phyloP scores from a whole-genome alignment of 2,113 vertebrate genomes.

The Lophochroa leadbeateri region DNA sequence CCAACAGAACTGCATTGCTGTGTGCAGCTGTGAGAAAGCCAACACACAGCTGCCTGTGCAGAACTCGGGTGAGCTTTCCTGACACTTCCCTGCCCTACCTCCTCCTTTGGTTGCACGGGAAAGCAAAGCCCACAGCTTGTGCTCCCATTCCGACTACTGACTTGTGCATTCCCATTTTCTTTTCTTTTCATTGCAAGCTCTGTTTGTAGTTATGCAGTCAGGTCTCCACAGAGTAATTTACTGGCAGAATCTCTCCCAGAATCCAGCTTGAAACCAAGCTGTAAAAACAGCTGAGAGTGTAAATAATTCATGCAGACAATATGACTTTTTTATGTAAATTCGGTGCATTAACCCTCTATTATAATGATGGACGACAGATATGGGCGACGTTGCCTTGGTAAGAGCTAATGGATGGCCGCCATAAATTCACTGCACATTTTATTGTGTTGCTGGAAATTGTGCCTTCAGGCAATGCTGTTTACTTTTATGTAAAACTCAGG shows the following conservation, averaged over 20 bases:
- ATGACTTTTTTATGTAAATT: conserved; percentile 99
- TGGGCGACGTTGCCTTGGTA: conserved; percentile 99
- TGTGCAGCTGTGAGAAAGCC: not conserved
- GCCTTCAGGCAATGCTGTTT: conserved; percentile 99
- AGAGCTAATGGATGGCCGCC: conserved; percentile 99
- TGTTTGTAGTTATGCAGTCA: conserved; percentile 76
- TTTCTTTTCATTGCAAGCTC: conserved; percentile 72
- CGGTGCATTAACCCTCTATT: conserved; percentile 99
- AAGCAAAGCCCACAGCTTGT: not conserved
- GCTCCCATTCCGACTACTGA: not conserved
- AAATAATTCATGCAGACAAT: conserved; percentile 99
- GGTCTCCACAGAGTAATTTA: conserved; percentile 92
- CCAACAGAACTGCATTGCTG: not conserved
- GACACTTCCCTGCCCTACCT: not conserved
- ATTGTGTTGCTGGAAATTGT: conserved; percentile 99
- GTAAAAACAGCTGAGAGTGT: conserved; percentile 99
- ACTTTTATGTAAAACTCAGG: conserved; percentile 99
- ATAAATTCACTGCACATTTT: conserved; percentile 99
- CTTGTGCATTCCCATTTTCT: conserved; percentile 64
- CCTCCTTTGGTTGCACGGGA: not conserved
- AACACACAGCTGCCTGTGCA: not conserved
- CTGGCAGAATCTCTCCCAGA: conserved; percentile 93
- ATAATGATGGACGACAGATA: conserved; percentile 99
- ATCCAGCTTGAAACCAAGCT: conserved; percentile 92
- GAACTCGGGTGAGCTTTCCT: not conserved